Evolutionary conservation across 2,797 vertebrate genomes (phyloP).

Genomic region (Podarcis lilfordi): DNA sequence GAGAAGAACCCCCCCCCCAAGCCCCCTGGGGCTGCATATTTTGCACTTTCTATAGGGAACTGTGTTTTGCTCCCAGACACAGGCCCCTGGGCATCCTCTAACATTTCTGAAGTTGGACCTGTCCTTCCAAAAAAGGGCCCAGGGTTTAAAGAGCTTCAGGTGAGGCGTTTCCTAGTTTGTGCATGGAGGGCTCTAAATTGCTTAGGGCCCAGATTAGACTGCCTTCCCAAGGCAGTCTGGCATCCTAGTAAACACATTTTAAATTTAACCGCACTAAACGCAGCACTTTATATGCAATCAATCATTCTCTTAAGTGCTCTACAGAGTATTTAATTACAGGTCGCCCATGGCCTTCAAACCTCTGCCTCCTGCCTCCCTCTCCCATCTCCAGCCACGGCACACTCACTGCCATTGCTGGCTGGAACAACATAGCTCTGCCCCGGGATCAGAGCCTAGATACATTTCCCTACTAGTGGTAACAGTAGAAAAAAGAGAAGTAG

Average conservation of each 20-base stretch:
- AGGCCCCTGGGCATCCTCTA: too few relatives aligned
- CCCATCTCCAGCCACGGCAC: too few relatives aligned
- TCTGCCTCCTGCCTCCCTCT: not conserved
- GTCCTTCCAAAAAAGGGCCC: not conserved
- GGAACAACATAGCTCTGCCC: not conserved
- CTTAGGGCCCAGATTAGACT: not conserved
- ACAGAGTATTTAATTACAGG: not conserved
- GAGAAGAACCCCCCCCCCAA: too few relatives aligned
- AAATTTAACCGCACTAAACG: conserved; percentile 7
- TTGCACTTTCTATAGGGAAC: too few relatives aligned
- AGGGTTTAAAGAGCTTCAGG: not conserved
- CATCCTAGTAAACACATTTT: conserved; percentile 8
- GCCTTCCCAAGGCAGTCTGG: not conserved
- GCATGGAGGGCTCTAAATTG: not conserved
- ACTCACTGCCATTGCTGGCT: not conserved
- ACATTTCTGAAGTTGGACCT: not conserved
- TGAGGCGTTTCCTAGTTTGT: not conserved
- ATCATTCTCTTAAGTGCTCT: not conserved
- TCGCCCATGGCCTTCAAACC: not conserved
- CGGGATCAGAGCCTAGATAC: not conserved
- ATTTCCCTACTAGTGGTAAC: not conserved
- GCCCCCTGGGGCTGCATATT: too few relatives aligned
- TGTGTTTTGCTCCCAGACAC: too few relatives aligned
- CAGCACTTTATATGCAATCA: not conserved
- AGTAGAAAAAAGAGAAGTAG: not conserved